Base-by-base conservation (phyloP, 1,140 invertebrate genomes). In the Atta cephalotes region DNA sequence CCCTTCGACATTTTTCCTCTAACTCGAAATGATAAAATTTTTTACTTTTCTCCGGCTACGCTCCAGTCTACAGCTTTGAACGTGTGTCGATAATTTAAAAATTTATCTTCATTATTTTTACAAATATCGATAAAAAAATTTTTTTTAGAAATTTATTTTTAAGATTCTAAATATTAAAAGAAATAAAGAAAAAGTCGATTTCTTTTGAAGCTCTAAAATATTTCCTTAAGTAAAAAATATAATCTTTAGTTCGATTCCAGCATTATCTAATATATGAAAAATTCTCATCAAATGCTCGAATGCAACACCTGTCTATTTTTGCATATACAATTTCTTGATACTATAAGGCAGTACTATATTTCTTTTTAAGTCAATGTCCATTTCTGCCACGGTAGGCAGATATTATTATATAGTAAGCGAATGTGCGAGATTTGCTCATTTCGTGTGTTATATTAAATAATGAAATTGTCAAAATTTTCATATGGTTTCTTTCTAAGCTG, bases 391-490 rank as follows among this genome's bases (percentile, higher is more conserved):
- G 5, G 0, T 63, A 31, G 12, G 0, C n/a, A 21, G 60, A 66
- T 79, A 49, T 66, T 51, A 35, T 66, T 51, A 66, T 45, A 10
- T 3, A 12, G 39, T 45, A 45, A 45, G 39, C 10, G 39, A 28
- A 51, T 12, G 6, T 10, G 6, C 6, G 25, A 79, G 58, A 18
- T 16, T 14, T 0, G 16, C 6, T 65, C 16, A 45, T 51, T 31
- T 51, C 25, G 25, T 10, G 18, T 16, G 39, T 79, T 45, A 49
- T 21, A n/a, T 31, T 39, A 25, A 25, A 25, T 79, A 79, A 79
- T 14, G 18, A 51, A 62, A 35, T 31, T 79, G 18, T 66, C 77
- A 66, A 25, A 79, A 49, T 66, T 51, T 79, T n/a, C 28, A 66
- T 66, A 14, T 21, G 25, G 18, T 78, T 12, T 28, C 39, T 62